Percentiles rank a stretch among this genome's conserved stretches.
Evolutionary conservation across 2,888 invertebrate species (phyloP).

Genomic region (Caenorhabditis sp.): DNA sequence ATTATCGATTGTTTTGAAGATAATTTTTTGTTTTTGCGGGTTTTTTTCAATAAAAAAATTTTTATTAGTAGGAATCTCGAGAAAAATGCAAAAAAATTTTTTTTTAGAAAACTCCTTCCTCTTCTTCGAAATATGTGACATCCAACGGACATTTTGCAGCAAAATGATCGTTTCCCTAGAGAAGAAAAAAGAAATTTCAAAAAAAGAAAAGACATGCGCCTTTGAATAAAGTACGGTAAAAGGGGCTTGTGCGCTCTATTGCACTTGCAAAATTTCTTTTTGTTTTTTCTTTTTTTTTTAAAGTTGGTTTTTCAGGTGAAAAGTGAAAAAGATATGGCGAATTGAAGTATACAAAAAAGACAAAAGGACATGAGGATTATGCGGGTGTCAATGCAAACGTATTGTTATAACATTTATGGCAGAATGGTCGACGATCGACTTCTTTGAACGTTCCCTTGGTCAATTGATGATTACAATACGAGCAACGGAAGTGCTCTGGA

Average conservation of each 20-base stretch:
- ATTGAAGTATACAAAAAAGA: constrained; percentile 2
- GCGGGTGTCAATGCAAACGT: constrained; percentile 56
- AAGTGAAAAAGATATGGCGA: constrained; percentile 9
- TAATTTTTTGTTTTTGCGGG: background rate
- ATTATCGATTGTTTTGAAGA: background rate
- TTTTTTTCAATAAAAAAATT: too few species aligned
- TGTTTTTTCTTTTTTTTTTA: constrained; percentile 4
- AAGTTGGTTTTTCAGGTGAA: background rate
- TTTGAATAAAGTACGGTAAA: background rate
- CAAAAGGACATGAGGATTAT: constrained; percentile 20
- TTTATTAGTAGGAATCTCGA: too few species aligned
- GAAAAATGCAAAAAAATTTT: too few species aligned
- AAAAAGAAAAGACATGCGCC: constrained; percentile 20
- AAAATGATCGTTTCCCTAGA: constrained; percentile 67
- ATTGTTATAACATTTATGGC: constrained; percentile 95
- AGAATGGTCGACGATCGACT: constrained; percentile 97
- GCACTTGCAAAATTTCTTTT: background rate
- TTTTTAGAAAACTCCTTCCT: constrained; percentile 22
- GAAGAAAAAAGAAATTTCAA: background rate
- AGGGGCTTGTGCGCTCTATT: background rate
- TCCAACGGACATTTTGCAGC: constrained; percentile 62
- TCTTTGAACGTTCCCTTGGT: constrained; percentile 99
- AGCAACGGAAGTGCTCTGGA: constrained; percentile 98
- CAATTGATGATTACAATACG: constrained; percentile 93
- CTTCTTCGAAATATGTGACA: constrained; percentile 70